phyloP scores from a whole-genome alignment of 2,113 vertebrate species.

The Chaetodon trifascialis region DNA sequence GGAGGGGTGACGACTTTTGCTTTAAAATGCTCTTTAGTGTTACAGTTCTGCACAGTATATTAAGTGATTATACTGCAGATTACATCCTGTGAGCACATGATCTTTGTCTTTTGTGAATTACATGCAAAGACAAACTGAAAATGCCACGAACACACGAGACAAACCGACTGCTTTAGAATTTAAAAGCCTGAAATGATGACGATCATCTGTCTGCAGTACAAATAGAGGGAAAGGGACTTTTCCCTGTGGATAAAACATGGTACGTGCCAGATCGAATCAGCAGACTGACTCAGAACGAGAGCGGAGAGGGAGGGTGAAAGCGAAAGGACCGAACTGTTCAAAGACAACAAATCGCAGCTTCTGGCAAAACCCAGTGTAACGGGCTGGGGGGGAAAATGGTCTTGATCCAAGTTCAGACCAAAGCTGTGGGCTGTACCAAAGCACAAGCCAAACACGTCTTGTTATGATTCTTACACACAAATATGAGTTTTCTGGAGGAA shows the following conservation, averaged over 20 bases:
- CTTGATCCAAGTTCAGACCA: conserved; percentile 6
- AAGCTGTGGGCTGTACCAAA: background rate
- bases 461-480: conserved; percentile 1
- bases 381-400: background rate
- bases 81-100: background rate
- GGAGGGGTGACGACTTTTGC: background rate
- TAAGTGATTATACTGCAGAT: background rate
- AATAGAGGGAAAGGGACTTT: background rate
- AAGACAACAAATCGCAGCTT: background rate
- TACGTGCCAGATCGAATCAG: background rate
- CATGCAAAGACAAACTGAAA: background rate
- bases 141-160: background rate
- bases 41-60: background rate
- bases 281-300: background rate
- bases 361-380: background rate
- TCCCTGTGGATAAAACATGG: background rate
- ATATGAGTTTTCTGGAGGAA: background rate
- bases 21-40: background rate
- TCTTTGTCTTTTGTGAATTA: background rate
- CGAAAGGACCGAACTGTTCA: background rate
- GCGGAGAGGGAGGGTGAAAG: conserved; percentile 41
- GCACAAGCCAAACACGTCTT: background rate
- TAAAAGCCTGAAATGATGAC: background rate
- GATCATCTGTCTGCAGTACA: background rate
- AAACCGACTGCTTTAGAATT: background rate